Conservation (phyloP, 1,140 invertebrate species). For the Drosophila paulistorum region DNA sequence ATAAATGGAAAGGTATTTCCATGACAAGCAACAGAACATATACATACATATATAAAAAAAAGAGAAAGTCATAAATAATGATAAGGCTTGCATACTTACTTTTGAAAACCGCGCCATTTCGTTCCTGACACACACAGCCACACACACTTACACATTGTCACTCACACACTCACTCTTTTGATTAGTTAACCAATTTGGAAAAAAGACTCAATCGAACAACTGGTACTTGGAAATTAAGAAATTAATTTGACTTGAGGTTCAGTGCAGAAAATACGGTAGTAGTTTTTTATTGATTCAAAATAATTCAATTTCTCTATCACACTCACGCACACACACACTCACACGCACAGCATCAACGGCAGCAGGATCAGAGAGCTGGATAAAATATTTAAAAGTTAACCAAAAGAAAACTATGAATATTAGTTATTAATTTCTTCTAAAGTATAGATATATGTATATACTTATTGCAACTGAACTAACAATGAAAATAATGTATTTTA, state of each 20-base stretch:
- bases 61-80: background rate
- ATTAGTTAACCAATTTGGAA: background rate
- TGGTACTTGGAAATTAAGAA: background rate
- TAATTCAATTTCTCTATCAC: slow-evolving; percentile 35
- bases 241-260: slow-evolving; percentile 61
- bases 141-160: background rate
- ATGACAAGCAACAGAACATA: too few species aligned
- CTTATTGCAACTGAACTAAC: background rate
- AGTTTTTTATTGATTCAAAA: slow-evolving; percentile 77
- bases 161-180: background rate
- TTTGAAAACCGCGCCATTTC: background rate
- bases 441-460: background rate
- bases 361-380: slow-evolving; percentile 41
- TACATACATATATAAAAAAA: background rate
- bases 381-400: background rate
- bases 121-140: background rate
- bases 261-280: slow-evolving; percentile 82
- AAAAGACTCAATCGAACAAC: background rate
- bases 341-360: slow-evolving; percentile 24
- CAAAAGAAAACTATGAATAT: slow-evolving; percentile 9
- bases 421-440: slow-evolving; percentile 25
- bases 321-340: slow-evolving; percentile 29
- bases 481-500: background rate
- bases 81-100: background rate
- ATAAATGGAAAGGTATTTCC: too few species aligned